Evolutionary conservation across 2,113 vertebrate genomes (phyloP).

Genomic region (Cyanistes caeruleus): DNA sequence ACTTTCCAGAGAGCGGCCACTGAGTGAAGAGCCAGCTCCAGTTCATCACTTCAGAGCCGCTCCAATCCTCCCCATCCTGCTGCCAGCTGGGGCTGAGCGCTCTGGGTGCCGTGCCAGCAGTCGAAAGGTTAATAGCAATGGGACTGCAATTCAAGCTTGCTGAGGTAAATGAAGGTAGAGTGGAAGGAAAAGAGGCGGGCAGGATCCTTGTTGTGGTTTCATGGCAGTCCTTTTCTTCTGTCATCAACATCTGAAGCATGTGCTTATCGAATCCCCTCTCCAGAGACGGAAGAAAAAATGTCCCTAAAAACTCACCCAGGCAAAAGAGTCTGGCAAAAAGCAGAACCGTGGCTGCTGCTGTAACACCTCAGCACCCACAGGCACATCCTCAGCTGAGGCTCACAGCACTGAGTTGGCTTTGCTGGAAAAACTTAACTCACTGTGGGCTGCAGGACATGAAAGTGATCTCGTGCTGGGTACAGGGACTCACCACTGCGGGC

Average conservation of each 20-base stretch:
- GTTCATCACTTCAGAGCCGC: background rate
- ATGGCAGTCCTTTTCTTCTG: background rate
- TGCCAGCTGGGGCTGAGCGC: slow-evolving; percentile 12
- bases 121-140: slow-evolving; percentile 34
- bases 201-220: slow-evolving; percentile 20
- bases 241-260: background rate
- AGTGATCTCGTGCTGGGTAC: background rate
- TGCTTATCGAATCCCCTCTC: fast-evolving
- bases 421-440: slow-evolving; percentile 15
- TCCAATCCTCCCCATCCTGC: background rate
- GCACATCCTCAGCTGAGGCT: slow-evolving; percentile 13
- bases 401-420: background rate
- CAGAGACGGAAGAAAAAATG: background rate
- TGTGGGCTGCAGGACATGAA: background rate
- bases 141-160: slow-evolving; percentile 33
- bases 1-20: background rate
- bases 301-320: background rate
- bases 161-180: slow-evolving; percentile 3
- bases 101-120: slow-evolving; percentile 26
- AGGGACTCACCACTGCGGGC: background rate
- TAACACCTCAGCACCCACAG: slow-evolving; percentile 26
- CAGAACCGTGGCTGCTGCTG: background rate
- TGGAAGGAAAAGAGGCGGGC: background rate
- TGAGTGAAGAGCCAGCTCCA: background rate
- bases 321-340: background rate